Evolutionary conservation across 2,888 invertebrate species (phyloP).

Genomic region (Odontocerum albicorne): DNA sequence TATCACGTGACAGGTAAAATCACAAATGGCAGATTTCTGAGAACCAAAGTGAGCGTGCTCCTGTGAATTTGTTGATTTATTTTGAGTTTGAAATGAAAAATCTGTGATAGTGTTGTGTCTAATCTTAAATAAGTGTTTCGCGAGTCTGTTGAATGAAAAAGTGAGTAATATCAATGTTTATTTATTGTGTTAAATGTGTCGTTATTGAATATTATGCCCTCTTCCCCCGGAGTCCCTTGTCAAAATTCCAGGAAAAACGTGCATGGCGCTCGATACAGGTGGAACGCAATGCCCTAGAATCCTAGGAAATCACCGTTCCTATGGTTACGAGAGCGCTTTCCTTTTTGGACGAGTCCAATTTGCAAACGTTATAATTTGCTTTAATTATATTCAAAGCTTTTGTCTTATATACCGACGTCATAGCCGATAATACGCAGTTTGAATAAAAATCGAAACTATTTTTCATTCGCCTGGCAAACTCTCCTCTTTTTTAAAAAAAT

Average conservation of each 20-base stretch:
- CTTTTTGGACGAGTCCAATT: slow-evolving; percentile 1
- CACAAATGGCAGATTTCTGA: slow-evolving; percentile 26
- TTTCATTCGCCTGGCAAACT: too few relatives aligned
- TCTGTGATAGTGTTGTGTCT: slow-evolving; percentile 2
- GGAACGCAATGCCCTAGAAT: neutral
- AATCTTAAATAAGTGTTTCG: neutral
- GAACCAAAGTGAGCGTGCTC: slow-evolving; percentile 7
- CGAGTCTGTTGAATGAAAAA: neutral
- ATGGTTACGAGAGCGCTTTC: slow-evolving; percentile 5
- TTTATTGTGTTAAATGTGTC: neutral
- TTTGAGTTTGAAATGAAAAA: slow-evolving; percentile 13
- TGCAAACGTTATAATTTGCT: too few relatives aligned
- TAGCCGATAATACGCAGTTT: too few relatives aligned
- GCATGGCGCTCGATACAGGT: slow-evolving; percentile 20
- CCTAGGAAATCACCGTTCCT: slow-evolving; percentile 4
- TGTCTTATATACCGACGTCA: neutral
- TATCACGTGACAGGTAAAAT: slow-evolving; percentile 24
- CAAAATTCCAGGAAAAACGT: slow-evolving; percentile 18
- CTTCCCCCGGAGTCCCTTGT: neutral
- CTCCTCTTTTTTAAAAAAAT: too few relatives aligned
- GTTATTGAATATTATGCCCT: neutral
- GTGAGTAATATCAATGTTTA: slow-evolving; percentile 9
- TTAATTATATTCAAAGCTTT: neutral
- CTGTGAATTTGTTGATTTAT: slow-evolving; percentile 10
- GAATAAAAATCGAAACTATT: too few relatives aligned